Percentiles rank a stretch among this genome's conserved stretches.
Evolutionary conservation across 2,888 invertebrate species (phyloP).

Genomic region (Conops quadrifasciatus): DNA sequence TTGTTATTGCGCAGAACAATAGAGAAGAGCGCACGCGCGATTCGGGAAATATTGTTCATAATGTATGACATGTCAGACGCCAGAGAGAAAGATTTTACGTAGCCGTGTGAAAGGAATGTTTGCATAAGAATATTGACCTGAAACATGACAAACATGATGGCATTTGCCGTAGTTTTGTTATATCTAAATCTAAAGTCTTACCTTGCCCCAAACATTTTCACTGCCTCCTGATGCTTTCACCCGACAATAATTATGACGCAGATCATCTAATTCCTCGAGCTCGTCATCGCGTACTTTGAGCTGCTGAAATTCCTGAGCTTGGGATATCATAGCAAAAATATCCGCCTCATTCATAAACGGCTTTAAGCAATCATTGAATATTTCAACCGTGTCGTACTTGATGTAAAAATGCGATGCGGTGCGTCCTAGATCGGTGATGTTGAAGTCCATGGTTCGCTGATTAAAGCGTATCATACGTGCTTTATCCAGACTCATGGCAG

Average conservation of each 20-base stretch:
- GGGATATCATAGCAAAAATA: constrained; percentile 88
- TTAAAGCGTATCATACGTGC: constrained; percentile 95
- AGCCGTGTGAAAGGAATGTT: constrained; percentile 83
- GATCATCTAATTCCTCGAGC: constrained; percentile 84
- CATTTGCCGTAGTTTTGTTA: neutral
- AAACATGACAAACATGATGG: neutral
- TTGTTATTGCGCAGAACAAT: constrained; percentile 89
- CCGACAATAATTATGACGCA: constrained; percentile 78
- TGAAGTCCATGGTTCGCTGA: constrained; percentile 81
- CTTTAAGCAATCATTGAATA: constrained; percentile 84
- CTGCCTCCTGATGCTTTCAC: constrained; percentile 81
- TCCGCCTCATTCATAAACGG: constrained; percentile 86
- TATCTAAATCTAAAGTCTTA: constrained; percentile 34
- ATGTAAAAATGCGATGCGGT: constrained; percentile 98
- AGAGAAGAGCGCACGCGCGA: constrained; percentile 92
- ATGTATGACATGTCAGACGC: constrained; percentile 63
- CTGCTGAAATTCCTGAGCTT: constrained; percentile 94
- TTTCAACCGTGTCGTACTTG: constrained; percentile 92
- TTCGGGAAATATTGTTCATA: constrained; percentile 86
- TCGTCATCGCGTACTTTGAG: constrained; percentile 97
- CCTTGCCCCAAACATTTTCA: constrained; percentile 93
- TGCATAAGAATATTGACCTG: constrained; percentile 85
- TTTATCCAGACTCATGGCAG: constrained; percentile 87
- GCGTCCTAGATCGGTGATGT: constrained; percentile 85
- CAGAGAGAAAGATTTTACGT: constrained; percentile 70